These are phyloP conservation scores for Melikaiella ostensackeni DNA, from an alignment of 2,888 invertebrate species.

Conservation along the genomic window DNA sequence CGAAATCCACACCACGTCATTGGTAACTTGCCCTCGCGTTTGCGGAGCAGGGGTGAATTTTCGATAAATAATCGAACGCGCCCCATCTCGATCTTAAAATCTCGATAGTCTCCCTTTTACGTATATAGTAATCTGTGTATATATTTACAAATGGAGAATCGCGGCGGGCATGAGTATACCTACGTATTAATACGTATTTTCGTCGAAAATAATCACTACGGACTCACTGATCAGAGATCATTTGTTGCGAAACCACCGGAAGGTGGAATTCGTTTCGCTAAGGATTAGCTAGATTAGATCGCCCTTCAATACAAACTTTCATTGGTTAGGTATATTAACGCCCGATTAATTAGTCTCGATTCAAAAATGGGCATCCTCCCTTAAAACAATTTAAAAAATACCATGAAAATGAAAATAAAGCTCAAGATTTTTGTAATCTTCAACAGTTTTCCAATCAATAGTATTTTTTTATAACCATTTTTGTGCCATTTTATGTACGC, in stretches of 20 bases:
- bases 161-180: conserved; percentile 55
- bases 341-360: conserved; percentile 13
- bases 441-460: neutral
- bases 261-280: conserved; percentile 36
- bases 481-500: conserved; percentile 30
- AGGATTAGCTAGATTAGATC: conserved; percentile 51
- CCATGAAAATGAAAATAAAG: neutral
- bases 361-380: neutral
- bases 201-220: conserved; percentile 53
- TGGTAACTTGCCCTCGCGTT: conserved; percentile 74
- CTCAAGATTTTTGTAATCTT: neutral
- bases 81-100: conserved; percentile 16
- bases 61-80: conserved; percentile 40
- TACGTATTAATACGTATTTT: conserved; percentile 18
- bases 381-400: neutral
- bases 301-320: conserved; percentile 35
- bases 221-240: conserved; percentile 62
- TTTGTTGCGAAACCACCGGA: conserved; percentile 55
- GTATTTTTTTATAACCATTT: conserved; percentile 13
- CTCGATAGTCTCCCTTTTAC: conserved; percentile 31
- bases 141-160: conserved; percentile 50
- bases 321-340: conserved; percentile 32
- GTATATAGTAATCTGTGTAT: conserved; percentile 44
- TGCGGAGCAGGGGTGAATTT: conserved; percentile 69
- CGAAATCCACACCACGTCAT: conserved; percentile 54